phyloP scores from a whole-genome alignment of 2,797 vertebrate species.

The Eptatretus atami region DNA sequence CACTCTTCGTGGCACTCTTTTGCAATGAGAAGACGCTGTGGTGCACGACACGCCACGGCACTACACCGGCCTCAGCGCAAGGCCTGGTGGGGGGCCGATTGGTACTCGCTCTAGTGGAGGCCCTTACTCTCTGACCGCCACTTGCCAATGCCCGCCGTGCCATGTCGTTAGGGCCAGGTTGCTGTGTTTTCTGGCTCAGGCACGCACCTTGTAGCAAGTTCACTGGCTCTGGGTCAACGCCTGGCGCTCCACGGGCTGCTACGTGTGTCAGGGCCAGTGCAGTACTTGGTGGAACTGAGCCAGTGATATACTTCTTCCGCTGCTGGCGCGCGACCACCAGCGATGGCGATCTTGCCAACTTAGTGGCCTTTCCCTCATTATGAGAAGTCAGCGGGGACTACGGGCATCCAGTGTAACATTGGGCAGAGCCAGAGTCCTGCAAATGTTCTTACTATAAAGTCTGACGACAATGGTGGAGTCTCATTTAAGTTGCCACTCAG shows the following conservation, averaged over 20 bases:
- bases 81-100: neutral
- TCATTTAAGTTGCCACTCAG: too few species aligned
- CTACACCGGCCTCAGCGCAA: neutral
- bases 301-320: neutral
- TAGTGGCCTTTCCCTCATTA: neutral
- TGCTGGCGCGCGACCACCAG: neutral
- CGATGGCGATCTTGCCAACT: neutral
- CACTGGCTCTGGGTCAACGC: too few species aligned
- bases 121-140: neutral
- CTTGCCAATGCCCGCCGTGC: neutral
- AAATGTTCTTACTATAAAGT: neutral
- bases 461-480: neutral
- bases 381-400: conserved; percentile 1
- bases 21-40: neutral
- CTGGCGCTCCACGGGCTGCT: too few species aligned
- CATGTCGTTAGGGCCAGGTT: neutral
- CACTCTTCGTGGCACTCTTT: neutral
- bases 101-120: neutral
- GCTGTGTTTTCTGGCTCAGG: neutral
- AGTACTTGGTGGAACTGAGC: neutral
- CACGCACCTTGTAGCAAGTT: too few species aligned
- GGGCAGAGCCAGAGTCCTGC: neutral
- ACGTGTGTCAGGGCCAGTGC: too few species aligned
- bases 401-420: neutral
- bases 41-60: neutral